Percentiles rank a stretch among this genome's conserved stretches.
Conservation (phyloP, 23 tunicate genomes). For the Clavelina lepadiformis region DNA sequence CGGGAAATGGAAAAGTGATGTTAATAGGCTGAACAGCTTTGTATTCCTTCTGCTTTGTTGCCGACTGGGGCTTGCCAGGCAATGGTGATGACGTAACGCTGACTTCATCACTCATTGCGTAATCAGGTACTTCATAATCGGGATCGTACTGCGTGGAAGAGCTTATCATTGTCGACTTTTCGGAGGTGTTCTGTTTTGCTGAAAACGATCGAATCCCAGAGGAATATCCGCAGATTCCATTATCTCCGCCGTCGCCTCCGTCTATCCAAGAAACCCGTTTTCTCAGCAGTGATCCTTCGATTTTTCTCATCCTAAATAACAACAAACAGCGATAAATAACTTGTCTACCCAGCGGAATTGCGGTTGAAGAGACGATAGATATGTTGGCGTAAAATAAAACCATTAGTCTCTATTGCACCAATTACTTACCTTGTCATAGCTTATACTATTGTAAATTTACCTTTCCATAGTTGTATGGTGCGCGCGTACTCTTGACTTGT, state of each 20-base stretch:
- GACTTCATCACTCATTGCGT: background rate
- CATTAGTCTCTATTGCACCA: too few species aligned
- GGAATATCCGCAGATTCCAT: slow-evolving; percentile 29
- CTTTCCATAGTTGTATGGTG: slow-evolving; percentile 39
- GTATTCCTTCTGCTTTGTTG: slow-evolving; percentile 1
- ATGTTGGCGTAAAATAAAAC: too few species aligned
- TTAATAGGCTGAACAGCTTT: slow-evolving; percentile 21
- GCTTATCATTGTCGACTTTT: background rate
- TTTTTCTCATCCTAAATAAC: slow-evolving; percentile 10
- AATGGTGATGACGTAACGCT: background rate
- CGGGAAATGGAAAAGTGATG: slow-evolving; percentile 44
- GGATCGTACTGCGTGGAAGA: slow-evolving; percentile 39
- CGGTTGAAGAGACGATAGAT: too few species aligned
- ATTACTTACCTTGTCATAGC: too few species aligned
- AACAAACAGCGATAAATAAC: too few species aligned
- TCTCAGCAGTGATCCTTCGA: slow-evolving; percentile 32
- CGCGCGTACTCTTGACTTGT: slow-evolving; percentile 25
- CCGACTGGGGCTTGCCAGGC: background rate
- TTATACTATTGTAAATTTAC: too few species aligned
- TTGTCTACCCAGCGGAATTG: too few species aligned
- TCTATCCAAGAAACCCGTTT: slow-evolving; percentile 59
- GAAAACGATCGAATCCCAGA: slow-evolving; percentile 15
- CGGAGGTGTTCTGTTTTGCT: background rate
- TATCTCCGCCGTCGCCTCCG: slow-evolving; percentile 45
- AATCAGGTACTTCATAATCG: background rate